Base-by-base conservation (phyloP, 2,888 invertebrate genomes). In the Muschampia plurimacula region DNA sequence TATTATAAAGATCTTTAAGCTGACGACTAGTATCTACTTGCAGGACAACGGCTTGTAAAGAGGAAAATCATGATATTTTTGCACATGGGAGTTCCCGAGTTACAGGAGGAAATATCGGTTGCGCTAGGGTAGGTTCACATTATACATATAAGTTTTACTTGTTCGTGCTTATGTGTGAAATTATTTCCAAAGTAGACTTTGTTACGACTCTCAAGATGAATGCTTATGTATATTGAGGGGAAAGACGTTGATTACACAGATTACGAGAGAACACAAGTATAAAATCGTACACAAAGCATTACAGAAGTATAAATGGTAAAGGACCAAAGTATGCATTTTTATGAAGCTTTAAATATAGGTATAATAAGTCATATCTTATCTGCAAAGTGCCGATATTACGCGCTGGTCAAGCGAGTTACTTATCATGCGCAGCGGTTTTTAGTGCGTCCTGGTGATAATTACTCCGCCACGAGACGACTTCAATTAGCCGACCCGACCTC, bases 381-480 rank as follows among this genome's bases (percentile, higher is more conserved):
- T 39, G 39, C 39, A 39, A 10, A 0, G 36, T 3, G 41, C 13
- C 52, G 28, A 64, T 52, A 46, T 49, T 41, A 41, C 22, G 65
- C 60, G 71, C 71, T 60, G 60, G 71, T 71, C 66, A 59, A 71
- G 66, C 71, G 49, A 66, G 71, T 49, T 57, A 59, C 57, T 71
- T 71, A 66, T 70, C 44, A 66, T 60, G 60, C 77, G 76, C 77
- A 74, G 74, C 77, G 76, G 77, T 76, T 78, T 80, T 84, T 81
- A 82, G 81, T 79, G 62, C 78, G 75, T 75, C 10, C 41, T 77
- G 77, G 83, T 80, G 89, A 84, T 89, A 89, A 90, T 89, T 89
- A 86, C 85, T 83, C 78, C 76, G 75, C 80, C 84, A 86, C 84
- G 85, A 82, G 49, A 63, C 83, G 77, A 76, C 73, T 78, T 83